Evolutionary conservation across 2,888 invertebrate species (phyloP).

Genomic region (Rugalucina vietnamica): DNA sequence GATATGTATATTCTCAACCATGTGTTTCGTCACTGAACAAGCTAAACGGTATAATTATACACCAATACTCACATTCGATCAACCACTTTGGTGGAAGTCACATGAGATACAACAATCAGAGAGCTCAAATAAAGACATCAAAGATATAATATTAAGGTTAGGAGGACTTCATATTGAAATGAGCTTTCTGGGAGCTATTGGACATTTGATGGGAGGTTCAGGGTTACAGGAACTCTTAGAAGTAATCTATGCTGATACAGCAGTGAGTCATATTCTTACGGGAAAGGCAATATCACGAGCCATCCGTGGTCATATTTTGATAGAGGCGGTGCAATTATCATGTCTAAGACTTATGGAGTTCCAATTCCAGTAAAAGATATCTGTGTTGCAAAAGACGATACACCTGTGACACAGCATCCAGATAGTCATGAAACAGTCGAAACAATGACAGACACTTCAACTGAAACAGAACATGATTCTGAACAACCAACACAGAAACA

Average conservation of each 20-base stretch:
- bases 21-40: slow-evolving; percentile 37
- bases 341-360: not conserved
- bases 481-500: not conserved
- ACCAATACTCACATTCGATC: slow-evolving; percentile 57
- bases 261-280: not conserved
- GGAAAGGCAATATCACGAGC: slow-evolving; percentile 27
- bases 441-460: not conserved
- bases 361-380: not conserved
- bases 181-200: slow-evolving; percentile 22
- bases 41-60: slow-evolving; percentile 31
- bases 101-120: slow-evolving; percentile 12
- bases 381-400: not conserved
- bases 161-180: slow-evolving; percentile 14
- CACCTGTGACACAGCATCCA: not conserved
- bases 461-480: not conserved
- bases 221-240: slow-evolving; percentile 19
- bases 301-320: slow-evolving; percentile 14
- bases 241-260: slow-evolving; percentile 3
- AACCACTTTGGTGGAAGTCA: slow-evolving; percentile 61
- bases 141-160: slow-evolving; percentile 8
- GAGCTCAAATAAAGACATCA: not conserved
- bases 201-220: slow-evolving; percentile 16
- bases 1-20: slow-evolving; percentile 48
- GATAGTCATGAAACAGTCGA: not conserved
- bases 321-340: not conserved